Evolutionary conservation across 2,113 vertebrate genomes (phyloP), one percentile per base, ranked within the genome.

Genomic region (Cyphomyrus plagiostoma): DNA sequence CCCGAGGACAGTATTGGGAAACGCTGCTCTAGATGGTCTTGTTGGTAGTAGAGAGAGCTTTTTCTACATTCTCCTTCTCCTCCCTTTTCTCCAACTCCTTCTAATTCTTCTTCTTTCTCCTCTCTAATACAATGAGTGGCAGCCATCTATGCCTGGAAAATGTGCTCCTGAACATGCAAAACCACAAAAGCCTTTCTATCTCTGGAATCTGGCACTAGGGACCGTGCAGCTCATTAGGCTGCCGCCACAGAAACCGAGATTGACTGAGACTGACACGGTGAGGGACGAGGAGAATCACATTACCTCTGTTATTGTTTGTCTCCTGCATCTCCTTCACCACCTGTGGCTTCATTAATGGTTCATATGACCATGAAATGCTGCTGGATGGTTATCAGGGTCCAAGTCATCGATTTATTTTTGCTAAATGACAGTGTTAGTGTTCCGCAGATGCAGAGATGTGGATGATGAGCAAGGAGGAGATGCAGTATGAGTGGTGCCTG

Each of bases 141-240:
- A 53, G 45, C 2, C 3, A 7, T 62, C 35, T 30, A 42, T 19
- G 35, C 19, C 52, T 50, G 48, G 85, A 53, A 30, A 50, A 86
- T 52, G n/a, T 53, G 46, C 83, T 42, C 53, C 35, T 30, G 6
- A 30, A 53, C 19, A 45, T 62, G 23, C 53, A 53, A 56, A 88
- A 88, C 87, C 87, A 62, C 87, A 88, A 35, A 35, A 66, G 56
- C 87, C 19, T 58, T 88, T 58, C 62, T 88, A 88, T n/a, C 30
- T 26, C 49, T 17, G 85, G 50, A 53, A 53, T 30, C 19, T 45
- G 30, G 53, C 86, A 62, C 86, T 26, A 21, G 86, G 86, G 86
- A 62, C 23, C 23, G 0, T 11, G 19, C 17, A n/a, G 45, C 21
- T 45, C 45, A 84, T 84, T 48, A 86, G 48, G 46, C 45, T 84